Evolutionary conservation across 1,140 invertebrate species (phyloP), one percentile per base, ranked within the genome.

Genomic region (Phenacoccus solenopsis): DNA sequence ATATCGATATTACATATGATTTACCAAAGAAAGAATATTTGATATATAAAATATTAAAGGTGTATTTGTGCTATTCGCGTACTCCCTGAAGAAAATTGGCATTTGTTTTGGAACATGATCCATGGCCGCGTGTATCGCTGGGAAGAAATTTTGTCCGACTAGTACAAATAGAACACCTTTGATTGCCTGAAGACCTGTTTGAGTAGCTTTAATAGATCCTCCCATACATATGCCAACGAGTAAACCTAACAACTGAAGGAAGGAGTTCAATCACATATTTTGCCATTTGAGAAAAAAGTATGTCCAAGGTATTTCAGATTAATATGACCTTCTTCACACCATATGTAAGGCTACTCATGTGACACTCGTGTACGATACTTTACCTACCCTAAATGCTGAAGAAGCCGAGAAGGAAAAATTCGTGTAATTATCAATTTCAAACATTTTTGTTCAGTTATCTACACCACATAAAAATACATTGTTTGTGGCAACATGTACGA

Each of bases 91-190:
- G 74, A 93, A 88, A 20, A 93, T 77, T 0, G 91, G 90, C 69
- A 90, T 84, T 75, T 90, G 87, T 73, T 86, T 83, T 0, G 91
- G 91, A 74, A 93, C 90, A 71, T 88, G 80, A 70, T 88, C 83
- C 4, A 94, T 80, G 0, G 90, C 88, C 0, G 88, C 86, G 76
- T 93, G 93, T 88, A 93, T 91, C 0, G 90, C 89, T 59, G 86
- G 85, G 78, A 92, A 94, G 2, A 90, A 90, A 74, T 93, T 93
- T 80, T 94, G 91, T 0, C 89, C 85, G 35, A 93, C 90, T 76
- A 93, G 84, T 24, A 93, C 86, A 76, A 93, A 93, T 1, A 93
- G 77, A 0, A 87, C 86, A 12, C 91, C 91, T 79, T 93, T 88
- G 1, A 91, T 84, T 24, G 90, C 86, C 77, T 93, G 91, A 16